Evolutionary conservation across 1,140 invertebrate genomes (phyloP), one percentile per base, ranked within the genome.

Genomic region (Macrostomum lignano): DNA sequence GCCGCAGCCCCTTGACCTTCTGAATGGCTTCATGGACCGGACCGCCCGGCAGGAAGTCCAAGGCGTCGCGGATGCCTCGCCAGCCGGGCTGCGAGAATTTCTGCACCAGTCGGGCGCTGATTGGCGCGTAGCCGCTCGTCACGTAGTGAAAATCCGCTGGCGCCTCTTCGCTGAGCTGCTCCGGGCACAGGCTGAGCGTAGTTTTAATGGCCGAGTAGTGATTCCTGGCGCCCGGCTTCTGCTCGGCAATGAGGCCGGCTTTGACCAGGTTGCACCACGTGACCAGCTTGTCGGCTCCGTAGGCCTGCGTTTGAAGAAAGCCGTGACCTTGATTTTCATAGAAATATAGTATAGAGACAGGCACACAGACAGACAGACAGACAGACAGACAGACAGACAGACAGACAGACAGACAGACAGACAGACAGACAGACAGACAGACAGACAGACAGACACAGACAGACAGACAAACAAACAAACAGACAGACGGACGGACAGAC

Each of bases 61-160:
- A 48, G 31, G 71, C 52, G 42, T 71, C 65, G 36, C 66, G 63
- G 32, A 73, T 65, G 41, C 67, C 65, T 40, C 70, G 63, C 74
- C 74, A 81, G 11, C 68, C 70, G 33, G 72, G 72, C 43, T 46
- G 37, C n/a, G n/a, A n/a, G n/a, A n/a, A n/a, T n/a, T n/a, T n/a
- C 51, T 91, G 78, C 2, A 71, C 70, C 17, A 93, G 61, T 33
- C 81, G 65, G 1, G 81, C 70, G 44, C 73, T 81, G n/a, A 93
- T 45, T 1, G 84, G 84, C 0, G 82, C 79, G 57, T 88, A 94
- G 10, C 59, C 47, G 44, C 76, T 79, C 53, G 78, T 75, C 19
- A 91, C 73, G 52, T 84, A 91, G 38, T 76, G 73, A 31, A 86
- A 36, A 13, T 10, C 6, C 20, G 13, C 17, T 19, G 42, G 30